Percentiles rank a stretch among this genome's conserved stretches.
These are phyloP conservation scores for Scaptomyza hsui DNA, from an alignment of 1,140 invertebrate genomes.

Conservation along the genomic window DNA sequence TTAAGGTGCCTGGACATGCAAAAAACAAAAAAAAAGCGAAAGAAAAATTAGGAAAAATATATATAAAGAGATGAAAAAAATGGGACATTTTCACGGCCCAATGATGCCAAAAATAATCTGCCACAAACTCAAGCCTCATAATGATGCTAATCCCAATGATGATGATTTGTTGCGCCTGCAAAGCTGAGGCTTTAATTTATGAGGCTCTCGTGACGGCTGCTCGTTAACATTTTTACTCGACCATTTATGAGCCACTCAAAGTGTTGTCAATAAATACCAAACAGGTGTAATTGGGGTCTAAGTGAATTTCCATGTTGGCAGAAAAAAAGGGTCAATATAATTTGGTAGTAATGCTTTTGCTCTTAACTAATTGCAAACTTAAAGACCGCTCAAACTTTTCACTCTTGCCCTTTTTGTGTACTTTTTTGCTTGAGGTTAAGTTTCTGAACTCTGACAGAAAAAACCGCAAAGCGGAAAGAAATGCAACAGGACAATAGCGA, in stretches of 20 bases:
- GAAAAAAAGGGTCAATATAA: slow-evolving; percentile 14
- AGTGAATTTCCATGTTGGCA: slow-evolving; percentile 68
- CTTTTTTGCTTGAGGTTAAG: slow-evolving; percentile 17
- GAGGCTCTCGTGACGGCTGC: slow-evolving; percentile 36
- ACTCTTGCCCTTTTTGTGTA: slow-evolving; percentile 13
- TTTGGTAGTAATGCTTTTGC: neutral
- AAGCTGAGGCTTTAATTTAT: slow-evolving; percentile 59
- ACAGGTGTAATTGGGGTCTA: slow-evolving; percentile 43
- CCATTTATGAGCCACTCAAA: slow-evolving; percentile 46
- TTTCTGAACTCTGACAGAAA: slow-evolving; percentile 49
- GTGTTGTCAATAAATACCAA: slow-evolving; percentile 60
- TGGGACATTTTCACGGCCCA: slow-evolving; percentile 69
- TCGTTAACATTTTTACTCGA: slow-evolving; percentile 53
- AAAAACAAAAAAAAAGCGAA: neutral
- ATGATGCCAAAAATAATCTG: slow-evolving; percentile 66
- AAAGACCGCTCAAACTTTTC: slow-evolving; percentile 33
- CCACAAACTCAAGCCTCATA: slow-evolving; percentile 8
- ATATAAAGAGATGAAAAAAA: slow-evolving; percentile 19
- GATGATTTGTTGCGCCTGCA: slow-evolving; percentile 65
- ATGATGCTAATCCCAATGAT: slow-evolving; percentile 27
- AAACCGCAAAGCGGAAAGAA: slow-evolving; percentile 45
- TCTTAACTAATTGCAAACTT: neutral
- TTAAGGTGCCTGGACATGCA: slow-evolving; percentile 52
- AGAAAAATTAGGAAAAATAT: neutral
- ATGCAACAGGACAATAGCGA: slow-evolving; percentile 52